Evolutionary conservation across 2,888 invertebrate species (phyloP), one percentile per base, ranked within the genome.

Genomic region (Drosophila borealis): DNA sequence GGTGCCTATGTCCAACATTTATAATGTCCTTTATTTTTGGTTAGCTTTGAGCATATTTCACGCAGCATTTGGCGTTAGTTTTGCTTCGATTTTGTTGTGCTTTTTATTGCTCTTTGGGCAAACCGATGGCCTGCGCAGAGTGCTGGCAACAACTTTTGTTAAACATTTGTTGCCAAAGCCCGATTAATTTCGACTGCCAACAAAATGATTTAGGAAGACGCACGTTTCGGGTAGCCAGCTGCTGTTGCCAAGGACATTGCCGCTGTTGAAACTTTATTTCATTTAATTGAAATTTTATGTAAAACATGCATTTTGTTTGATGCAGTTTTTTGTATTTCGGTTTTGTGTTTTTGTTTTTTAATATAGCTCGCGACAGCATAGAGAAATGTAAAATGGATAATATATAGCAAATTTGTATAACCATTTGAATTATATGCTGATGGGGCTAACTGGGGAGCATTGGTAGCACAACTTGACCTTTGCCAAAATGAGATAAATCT

Each of bases 251-350:
- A 87, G 87, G 81, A 81, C 84, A 69, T 56, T 70, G 59, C 64
- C 42, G 50, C 36, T 51, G 60, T 33, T 49, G 34, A 79, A 87
- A 84, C 76, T 88, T 84, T 85, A 73, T 85, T 80, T 67, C 66
- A 72, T 82, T 85, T 85, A 85, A 85, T 85, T 85, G 85, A 86
- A 85, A 88, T 87, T 85, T 88, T 88, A 85, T 85, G 85, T 86
- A 83, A 85, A 85, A 81, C 88, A 88, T 78, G 74, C 67, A 87
- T 80, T 85, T 67, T 44, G 64, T 70, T 84, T 84, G 70, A 83
- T 79, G 76, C 65, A 84, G 72, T 77, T 79, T 71, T 69, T 57
- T 44, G n/a, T 33, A 19, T 11, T 8, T 17, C 14, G 8, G 29
- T 29, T 29, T 29, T 29, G 29, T 8, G 8, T 29, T 39, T 49